Evolutionary conservation across 1,140 invertebrate genomes (phyloP), one percentile per base, ranked within the genome.

Genomic region (Drosophila nannoptera): DNA sequence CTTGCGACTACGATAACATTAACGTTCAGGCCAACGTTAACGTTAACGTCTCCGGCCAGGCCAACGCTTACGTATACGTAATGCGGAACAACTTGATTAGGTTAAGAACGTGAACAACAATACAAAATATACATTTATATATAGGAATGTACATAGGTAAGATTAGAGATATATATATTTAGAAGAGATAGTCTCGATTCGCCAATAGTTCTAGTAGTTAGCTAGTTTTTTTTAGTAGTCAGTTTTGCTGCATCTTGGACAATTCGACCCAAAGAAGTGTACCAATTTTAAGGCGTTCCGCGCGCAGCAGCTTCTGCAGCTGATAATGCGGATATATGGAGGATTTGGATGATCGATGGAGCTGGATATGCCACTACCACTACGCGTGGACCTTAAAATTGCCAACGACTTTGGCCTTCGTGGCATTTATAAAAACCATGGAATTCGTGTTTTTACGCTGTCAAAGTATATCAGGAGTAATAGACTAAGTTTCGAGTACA

Each of bases 401-500:
- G 81, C 71, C 87, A 87, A 88, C 83, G 87, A 88, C 87, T 78
- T 75, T 53, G 43, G 45, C 71, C 54, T 5, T 16, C 4, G 52
- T 69, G 71, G 70, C 75, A 58, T 71, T 62, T 55, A 75, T 73
- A 70, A 68, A 77, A 68, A 73, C 72, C 63, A 75, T 67, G 32
- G 31, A 71, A 63, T 43, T 73, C 42, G 49, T 55, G 52, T 74
- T 76, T 77, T 74, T 81, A 87, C 87, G 80, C 72, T 88, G 87
- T 88, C 87, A 87, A 75, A 87, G 87, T 88, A 88, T 88, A 88
- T 88, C 87, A 88, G 75, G 87, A 88, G 87, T 74, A 88, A 88
- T 88, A 88, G 87, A 88, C 87, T 88, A 88, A 88, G 87, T 87
- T 88, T 88, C 87, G 87, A 88, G 87, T 88, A 88, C 78, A 81